phyloP scores from a whole-genome alignment of 1,140 invertebrate species.

The Bombus difficillimus region DNA sequence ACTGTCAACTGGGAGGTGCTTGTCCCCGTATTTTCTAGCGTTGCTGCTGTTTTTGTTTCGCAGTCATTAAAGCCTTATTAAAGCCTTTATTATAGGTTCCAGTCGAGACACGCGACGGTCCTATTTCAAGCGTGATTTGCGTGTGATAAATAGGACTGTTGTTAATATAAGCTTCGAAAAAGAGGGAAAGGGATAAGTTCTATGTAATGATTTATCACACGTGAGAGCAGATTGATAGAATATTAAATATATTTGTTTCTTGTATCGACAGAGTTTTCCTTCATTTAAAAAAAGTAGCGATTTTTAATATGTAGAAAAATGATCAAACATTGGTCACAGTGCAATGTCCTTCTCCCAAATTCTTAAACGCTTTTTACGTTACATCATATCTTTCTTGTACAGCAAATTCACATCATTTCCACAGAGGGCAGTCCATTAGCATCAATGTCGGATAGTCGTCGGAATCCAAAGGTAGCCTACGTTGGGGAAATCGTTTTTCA shows the following conservation, averaged over 20 bases:
- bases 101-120: neutral
- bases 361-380: neutral
- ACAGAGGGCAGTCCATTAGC: conserved; percentile 3
- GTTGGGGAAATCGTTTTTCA: conserved; percentile 38
- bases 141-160: too few species aligned
- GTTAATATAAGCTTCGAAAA: too few species aligned
- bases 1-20: neutral
- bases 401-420: neutral
- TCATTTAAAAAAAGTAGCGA: too few species aligned
- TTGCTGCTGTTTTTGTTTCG: conserved; percentile 18
- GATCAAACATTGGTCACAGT: too few species aligned
- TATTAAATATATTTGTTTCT: too few species aligned
- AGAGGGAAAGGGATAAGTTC: too few species aligned
- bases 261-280: too few species aligned
- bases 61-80: conserved; percentile 28
- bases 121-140: neutral
- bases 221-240: too few species aligned
- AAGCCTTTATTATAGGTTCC: conserved; percentile 26
- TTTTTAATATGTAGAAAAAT: too few species aligned
- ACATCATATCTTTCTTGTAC: too few species aligned
- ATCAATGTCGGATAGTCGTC: neutral
- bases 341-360: too few species aligned
- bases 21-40: conserved; percentile 16
- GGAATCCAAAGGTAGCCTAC: neutral
- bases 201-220: too few species aligned